Base-by-base conservation (phyloP, 2,797 vertebrate species). In the Gobionotothen gibberifrons region DNA sequence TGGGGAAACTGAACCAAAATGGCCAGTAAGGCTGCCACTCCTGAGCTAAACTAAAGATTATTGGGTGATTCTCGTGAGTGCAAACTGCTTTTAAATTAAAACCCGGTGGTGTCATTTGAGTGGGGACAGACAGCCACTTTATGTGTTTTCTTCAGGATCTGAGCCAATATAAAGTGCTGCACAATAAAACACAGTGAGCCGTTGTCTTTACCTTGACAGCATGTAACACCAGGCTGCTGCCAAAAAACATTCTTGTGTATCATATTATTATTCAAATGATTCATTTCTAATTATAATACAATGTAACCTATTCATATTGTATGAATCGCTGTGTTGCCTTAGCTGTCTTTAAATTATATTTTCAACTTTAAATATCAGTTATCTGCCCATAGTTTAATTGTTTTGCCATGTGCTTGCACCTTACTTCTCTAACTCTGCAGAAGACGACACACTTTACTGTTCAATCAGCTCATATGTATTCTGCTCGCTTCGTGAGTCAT, bases 41-140 rank as follows among this genome's bases (percentile, higher is more conserved):
- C 14, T 57, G 21, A 49, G 9, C 6, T 40, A 21, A 57, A n/a
- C 22, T 59, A 29, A 19, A 51, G 53, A 73, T 64, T 51, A 48
- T 62, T 62, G 26, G 5, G 4, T 62, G 5, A 65, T 62, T 62
- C 40, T 48, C 57, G 44, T 1, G 12, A 63, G 16, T 52, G 51
- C 22, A 61, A 5, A 43, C 39, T 60, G 55, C 64, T 67, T 85
- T 73, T 53, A 40, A 74, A 65, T 73, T 48, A 40, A 74, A 65
- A 2, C 15, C 36, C 19, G 19, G 22, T 14, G 51, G 21, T 46
- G 53, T 59, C 47, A 56, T 63, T 48, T 32, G 49, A 77, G 19
- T 17, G 26, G 15, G 12, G 47, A 26, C 48, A 57, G 42, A 70
- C 43, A 36, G 53, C 11, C 22, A 21, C 54, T 21, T 1, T 13